Evolutionary conservation across 2,888 invertebrate species (phyloP).

Genomic region (Latheticus oryzae): DNA sequence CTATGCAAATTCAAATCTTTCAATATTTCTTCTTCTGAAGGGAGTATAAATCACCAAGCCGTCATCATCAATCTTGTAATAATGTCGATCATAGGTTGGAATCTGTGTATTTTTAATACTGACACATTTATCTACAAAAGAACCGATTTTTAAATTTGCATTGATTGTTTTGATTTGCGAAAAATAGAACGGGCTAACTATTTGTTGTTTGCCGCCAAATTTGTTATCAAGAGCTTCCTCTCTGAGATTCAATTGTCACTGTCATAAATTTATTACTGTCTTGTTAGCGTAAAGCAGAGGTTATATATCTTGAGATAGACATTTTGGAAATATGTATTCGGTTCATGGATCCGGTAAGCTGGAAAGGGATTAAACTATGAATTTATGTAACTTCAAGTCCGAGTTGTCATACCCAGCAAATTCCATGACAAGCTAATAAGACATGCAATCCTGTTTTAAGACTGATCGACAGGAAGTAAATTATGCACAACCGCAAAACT

Average conservation of each 20-base stretch:
- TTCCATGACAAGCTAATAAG: constrained; percentile 30
- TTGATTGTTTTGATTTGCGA: too few species aligned
- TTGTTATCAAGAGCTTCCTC: too few species aligned
- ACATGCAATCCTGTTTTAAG: constrained; percentile 28
- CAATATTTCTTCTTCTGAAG: too few species aligned
- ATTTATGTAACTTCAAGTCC: constrained; percentile 34
- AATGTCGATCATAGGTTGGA: too few species aligned
- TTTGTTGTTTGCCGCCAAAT: too few species aligned
- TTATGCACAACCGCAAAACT: constrained; percentile 25
- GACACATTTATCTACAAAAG: too few species aligned
- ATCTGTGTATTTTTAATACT: too few species aligned
- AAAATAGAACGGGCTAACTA: too few species aligned
- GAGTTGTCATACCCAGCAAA: constrained; percentile 26
- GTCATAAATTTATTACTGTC: constrained; percentile 23
- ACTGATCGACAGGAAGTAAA: constrained; percentile 30
- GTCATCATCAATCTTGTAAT: too few species aligned
- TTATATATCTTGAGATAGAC: constrained; percentile 32
- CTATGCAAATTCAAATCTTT: too few species aligned
- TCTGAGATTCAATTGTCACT: constrained; percentile 8
- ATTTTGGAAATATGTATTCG: constrained; percentile 33
- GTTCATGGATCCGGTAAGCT: constrained; percentile 33
- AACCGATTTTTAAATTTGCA: too few species aligned
- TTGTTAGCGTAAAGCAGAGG: constrained; percentile 28
- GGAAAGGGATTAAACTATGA: constrained; percentile 37
- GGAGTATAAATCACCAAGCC: too few species aligned